phyloP scores from a whole-genome alignment of 2,888 invertebrate species.

The Synanthedon myopaeformis region DNA sequence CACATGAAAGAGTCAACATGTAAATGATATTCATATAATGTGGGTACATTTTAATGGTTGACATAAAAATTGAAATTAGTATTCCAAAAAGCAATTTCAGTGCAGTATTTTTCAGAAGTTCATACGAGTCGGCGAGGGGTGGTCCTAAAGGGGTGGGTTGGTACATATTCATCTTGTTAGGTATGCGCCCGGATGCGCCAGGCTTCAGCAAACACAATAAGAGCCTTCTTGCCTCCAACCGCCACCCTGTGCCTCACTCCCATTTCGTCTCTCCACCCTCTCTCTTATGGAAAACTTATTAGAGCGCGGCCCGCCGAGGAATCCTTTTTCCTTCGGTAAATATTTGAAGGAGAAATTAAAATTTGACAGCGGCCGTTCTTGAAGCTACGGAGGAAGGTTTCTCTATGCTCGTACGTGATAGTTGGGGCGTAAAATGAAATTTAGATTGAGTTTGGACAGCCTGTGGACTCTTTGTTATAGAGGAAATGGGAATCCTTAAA shows the following conservation, averaged over 20 bases:
- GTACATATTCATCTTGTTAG: constrained; percentile 70
- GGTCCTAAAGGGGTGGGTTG: constrained; percentile 51
- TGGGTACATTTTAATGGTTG: no score
- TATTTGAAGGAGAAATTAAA: constrained; percentile 71
- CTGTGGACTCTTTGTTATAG: background rate
- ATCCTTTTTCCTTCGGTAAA: constrained; percentile 71
- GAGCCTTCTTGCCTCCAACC: constrained; percentile 45
- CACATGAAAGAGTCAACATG: no score
- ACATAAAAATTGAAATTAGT: constrained; percentile 50
- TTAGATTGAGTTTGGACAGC: constrained; percentile 62
- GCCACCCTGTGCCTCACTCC: constrained; percentile 15
- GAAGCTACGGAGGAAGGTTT: constrained; percentile 42
- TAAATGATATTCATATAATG: no score
- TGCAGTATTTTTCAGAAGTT: constrained; percentile 34
- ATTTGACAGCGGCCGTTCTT: constrained; percentile 67
- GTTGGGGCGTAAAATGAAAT: constrained; percentile 68
- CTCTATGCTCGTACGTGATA: constrained; percentile 63
- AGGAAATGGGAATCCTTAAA: no score
- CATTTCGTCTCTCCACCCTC: constrained; percentile 17
- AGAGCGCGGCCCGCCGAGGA: constrained; percentile 66
- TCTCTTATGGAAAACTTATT: constrained; percentile 71
- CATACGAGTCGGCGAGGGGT: constrained; percentile 36
- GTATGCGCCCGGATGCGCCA: constrained; percentile 69
- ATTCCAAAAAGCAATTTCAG: constrained; percentile 65
- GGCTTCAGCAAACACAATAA: constrained; percentile 70